phyloP scores from a whole-genome alignment of 2,113 vertebrate species.

The Mesembrinibis cayennensis region DNA sequence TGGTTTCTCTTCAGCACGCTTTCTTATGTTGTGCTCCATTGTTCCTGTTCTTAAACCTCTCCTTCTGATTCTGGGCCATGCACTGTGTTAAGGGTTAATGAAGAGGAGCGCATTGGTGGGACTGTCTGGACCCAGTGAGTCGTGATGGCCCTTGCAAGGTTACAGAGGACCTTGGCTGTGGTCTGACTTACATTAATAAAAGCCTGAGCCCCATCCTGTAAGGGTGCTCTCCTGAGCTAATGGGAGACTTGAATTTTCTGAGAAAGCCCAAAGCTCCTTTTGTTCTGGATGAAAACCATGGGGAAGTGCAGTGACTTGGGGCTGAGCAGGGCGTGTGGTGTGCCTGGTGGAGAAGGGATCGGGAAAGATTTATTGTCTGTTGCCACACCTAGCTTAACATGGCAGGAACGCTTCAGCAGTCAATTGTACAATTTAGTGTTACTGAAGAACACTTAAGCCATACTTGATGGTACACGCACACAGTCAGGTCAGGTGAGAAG shows the following conservation, averaged over 20 bases:
- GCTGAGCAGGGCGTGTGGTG: neutral
- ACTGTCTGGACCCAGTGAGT: neutral
- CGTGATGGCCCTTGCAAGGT: too few species aligned
- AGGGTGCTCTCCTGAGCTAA: neutral
- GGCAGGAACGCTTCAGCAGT: neutral
- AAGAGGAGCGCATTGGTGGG: neutral
- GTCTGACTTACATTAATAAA: too few species aligned
- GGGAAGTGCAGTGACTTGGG: neutral
- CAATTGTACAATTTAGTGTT: fast-evolving
- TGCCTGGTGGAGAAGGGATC: neutral
- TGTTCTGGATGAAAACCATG: neutral
- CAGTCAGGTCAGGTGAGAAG: neutral
- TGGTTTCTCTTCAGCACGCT: neutral
- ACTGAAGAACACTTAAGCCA: neutral
- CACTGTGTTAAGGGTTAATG: neutral
- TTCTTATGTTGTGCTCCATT: neutral
- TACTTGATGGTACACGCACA: neutral
- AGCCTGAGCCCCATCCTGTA: neutral
- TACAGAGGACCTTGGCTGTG: neutral
- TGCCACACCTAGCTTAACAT: neutral
- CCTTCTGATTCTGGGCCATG: neutral
- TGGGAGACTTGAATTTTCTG: neutral
- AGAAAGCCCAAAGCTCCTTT: neutral
- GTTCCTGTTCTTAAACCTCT: neutral
- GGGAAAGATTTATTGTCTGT: neutral